Conservation (phyloP, 2,113 vertebrate genomes). For the Arvicanthis niloticus region DNA sequence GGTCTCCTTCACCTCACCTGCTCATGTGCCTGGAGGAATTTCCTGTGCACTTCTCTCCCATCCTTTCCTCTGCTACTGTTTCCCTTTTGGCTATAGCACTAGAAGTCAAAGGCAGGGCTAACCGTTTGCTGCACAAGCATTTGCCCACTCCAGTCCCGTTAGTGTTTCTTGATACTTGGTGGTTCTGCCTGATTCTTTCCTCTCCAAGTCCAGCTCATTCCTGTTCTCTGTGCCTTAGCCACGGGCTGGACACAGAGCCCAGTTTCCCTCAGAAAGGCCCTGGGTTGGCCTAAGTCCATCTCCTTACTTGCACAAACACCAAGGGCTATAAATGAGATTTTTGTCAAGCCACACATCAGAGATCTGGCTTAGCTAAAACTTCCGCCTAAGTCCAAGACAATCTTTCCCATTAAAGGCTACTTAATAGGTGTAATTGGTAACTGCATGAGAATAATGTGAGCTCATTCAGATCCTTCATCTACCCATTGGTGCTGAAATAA, state of each 20-base stretch:
- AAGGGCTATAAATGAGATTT: neutral
- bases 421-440: slow-evolving; percentile 54
- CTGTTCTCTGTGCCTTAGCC: neutral
- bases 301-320: neutral
- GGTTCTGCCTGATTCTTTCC: neutral
- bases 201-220: neutral
- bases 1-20: neutral
- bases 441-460: slow-evolving; percentile 11
- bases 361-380: neutral
- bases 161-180: neutral
- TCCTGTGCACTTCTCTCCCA: neutral
- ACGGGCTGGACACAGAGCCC: neutral
- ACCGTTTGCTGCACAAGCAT: neutral
- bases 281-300: neutral
- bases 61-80: neutral
- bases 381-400: neutral
- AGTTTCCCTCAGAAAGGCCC: neutral
- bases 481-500: neutral
- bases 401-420: neutral
- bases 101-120: neutral
- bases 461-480: slow-evolving; percentile 37
- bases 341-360: neutral
- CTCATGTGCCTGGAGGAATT: too few species aligned
- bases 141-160: neutral
- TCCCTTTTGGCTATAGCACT: neutral